A percentile compares a stretch with the other conserved stretches of the same genome.
phyloP scores from a whole-genome alignment of 2,113 vertebrate species.

The Oreochromis aureus region DNA sequence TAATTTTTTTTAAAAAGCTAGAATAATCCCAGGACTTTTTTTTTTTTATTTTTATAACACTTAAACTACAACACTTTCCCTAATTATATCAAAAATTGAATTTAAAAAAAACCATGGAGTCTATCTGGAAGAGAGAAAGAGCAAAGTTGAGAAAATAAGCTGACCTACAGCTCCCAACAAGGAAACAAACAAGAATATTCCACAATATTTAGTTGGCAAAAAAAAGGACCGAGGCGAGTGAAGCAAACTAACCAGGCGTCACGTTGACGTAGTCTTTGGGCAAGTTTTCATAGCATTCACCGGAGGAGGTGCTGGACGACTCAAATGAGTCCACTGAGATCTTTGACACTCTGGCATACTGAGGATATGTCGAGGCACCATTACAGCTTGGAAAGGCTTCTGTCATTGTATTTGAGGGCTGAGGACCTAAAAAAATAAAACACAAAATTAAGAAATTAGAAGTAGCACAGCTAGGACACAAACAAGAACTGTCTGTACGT shows the following conservation, averaged over 20 bases:
- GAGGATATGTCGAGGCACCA: fast-evolving
- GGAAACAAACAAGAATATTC: fast-evolving
- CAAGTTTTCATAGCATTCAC: conserved; percentile 56
- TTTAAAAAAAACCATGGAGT: fast-evolving
- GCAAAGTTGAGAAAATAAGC: background rate
- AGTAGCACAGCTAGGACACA: background rate
- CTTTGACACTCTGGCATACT: background rate
- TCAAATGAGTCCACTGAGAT: conserved; percentile 65
- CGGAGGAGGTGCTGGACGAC: conserved; percentile 63
- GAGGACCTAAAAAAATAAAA: background rate
- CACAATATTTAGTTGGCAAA: background rate
- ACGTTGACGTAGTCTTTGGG: fast-evolving
- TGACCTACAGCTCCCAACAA: background rate
- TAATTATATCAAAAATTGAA: background rate
- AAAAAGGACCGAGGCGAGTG: background rate
- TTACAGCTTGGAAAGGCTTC: background rate
- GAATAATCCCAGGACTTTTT: background rate
- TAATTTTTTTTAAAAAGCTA: background rate
- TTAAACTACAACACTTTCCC: background rate
- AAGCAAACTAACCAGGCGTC: background rate
- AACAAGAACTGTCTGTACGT: background rate
- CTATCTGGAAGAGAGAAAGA: fast-evolving
- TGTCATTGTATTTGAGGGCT: background rate
- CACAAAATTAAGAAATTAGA: background rate
- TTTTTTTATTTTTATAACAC: background rate